These are phyloP conservation scores for Gambusia yucatana DNA, from an alignment of 2,797 vertebrate species.

Conservation along the genomic window DNA sequence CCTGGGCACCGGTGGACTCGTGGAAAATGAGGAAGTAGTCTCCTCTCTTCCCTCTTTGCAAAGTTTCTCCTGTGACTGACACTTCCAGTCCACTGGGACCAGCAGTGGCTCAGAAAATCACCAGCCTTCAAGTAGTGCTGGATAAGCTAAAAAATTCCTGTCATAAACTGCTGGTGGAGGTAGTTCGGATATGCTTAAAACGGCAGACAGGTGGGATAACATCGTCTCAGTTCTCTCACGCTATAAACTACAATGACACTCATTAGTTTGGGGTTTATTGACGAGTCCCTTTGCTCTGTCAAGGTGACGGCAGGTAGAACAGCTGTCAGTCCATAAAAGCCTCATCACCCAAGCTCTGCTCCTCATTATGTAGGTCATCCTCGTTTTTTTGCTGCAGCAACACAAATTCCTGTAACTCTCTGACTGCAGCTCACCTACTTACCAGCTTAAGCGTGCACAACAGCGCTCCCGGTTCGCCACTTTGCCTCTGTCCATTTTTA, in stretches of 20 bases:
- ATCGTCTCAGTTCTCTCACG: conserved; percentile 51
- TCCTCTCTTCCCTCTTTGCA: conserved; percentile 32
- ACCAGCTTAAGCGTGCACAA: conserved; percentile 31
- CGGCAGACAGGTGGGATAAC: conserved; percentile 57
- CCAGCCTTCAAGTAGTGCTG: conserved; percentile 56
- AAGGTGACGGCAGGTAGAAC: conserved; percentile 78
- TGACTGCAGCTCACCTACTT: conserved; percentile 51
- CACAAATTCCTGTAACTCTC: conserved; percentile 31
- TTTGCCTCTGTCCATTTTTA: conserved; percentile 48
- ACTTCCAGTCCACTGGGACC: conserved; percentile 65
- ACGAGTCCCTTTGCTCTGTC: conserved; percentile 73
- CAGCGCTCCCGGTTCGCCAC: conserved; percentile 10
- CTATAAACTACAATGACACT: conserved; percentile 72
- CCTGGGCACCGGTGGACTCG: conserved; percentile 64
- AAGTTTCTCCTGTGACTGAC: conserved; percentile 70
- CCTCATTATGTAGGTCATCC: conserved; percentile 75
- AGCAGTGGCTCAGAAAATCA: conserved; percentile 54
- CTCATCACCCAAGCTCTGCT: conserved; percentile 61
- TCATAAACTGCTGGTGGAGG: conserved; percentile 61
- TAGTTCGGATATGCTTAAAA: conserved; percentile 48
- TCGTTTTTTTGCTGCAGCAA: conserved; percentile 40
- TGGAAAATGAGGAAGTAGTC: conserved; percentile 61
- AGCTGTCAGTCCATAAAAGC: conserved; percentile 80
- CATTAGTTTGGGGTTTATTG: conserved; percentile 71
- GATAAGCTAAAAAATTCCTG: conserved; percentile 66